phyloP scores from a whole-genome alignment of 2,888 invertebrate species.

The Plagodis dolabraria region DNA sequence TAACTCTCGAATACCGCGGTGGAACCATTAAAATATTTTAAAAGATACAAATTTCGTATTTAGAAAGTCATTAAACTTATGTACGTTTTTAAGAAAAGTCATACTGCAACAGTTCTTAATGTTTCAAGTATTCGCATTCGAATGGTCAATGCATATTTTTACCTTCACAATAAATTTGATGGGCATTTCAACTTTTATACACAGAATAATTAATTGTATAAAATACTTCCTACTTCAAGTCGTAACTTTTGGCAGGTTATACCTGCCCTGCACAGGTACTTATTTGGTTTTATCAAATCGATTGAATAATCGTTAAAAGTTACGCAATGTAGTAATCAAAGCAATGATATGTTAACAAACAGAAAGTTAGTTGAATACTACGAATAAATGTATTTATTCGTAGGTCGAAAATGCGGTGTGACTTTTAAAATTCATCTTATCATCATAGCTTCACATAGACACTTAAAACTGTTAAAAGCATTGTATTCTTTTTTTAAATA shows the following conservation, averaged over 20 bases:
- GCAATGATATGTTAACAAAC: constrained; percentile 7
- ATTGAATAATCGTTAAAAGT: constrained; percentile 9
- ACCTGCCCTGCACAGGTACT: background rate
- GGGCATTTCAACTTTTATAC: constrained; percentile 1
- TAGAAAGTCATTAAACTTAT: constrained; percentile 31
- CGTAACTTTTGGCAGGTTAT: background rate
- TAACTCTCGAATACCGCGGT: too few species aligned
- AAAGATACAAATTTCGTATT: constrained; percentile 28
- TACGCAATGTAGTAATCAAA: constrained; percentile 6
- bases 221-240: constrained; percentile 3
- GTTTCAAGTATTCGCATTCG: background rate
- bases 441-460: too few species aligned
- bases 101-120: constrained; percentile 6
- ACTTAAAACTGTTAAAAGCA: too few species aligned
- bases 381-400: too few species aligned
- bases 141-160: constrained; percentile 4
- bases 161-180: constrained; percentile 3
- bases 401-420: background rate
- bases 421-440: constrained; percentile 1
- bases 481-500: constrained; percentile 11
- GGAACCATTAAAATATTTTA: constrained; percentile 3
- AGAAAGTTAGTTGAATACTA: background rate
- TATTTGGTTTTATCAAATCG: constrained; percentile 4
- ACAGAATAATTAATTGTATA: constrained; percentile 4
- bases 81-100: constrained; percentile 15